Percentiles rank a stretch among this genome's conserved stretches.
phyloP scores from a whole-genome alignment of 2,888 invertebrate species.

The Dermolepida albohirtum region DNA sequence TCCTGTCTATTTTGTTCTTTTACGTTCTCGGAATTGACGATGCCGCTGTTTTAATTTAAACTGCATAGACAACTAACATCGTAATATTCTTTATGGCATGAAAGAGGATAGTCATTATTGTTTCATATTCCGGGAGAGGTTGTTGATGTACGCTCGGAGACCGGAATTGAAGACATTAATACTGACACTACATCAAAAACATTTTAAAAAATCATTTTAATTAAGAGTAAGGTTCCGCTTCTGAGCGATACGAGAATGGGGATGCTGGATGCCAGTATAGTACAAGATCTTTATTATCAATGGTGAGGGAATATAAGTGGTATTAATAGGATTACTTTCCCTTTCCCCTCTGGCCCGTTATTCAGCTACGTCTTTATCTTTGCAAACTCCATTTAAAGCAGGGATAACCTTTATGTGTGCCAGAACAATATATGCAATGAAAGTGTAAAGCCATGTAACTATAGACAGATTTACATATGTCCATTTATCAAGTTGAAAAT shows the following conservation, averaged over 20 bases:
- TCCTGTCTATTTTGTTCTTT: too few species aligned
- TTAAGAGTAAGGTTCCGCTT: slow-evolving; percentile 9
- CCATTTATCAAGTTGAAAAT: background rate
- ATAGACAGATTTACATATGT: background rate
- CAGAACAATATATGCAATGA: slow-evolving; percentile 6
- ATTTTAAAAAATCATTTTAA: slow-evolving; percentile 10
- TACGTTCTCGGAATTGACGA: too few species aligned
- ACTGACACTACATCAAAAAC: background rate
- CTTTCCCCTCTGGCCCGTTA: slow-evolving; percentile 4
- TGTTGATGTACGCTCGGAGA: too few species aligned
- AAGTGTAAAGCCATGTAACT: background rate
- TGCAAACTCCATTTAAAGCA: background rate
- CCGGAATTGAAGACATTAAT: slow-evolving; percentile 4
- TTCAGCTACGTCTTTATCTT: slow-evolving; percentile 15
- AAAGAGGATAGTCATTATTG: too few species aligned
- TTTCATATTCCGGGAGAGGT: too few species aligned
- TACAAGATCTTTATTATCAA: slow-evolving; percentile 1
- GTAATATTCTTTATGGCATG: too few species aligned
- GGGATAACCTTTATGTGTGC: slow-evolving; percentile 5
- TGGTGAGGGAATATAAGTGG: slow-evolving; percentile 10
- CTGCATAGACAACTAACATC: too few species aligned
- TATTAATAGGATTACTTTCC: slow-evolving; percentile 15
- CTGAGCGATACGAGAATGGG: background rate
- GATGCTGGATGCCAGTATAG: background rate
- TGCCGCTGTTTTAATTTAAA: too few species aligned